Percentiles rank a stretch among this genome's conserved stretches.
These are phyloP conservation scores for Vultur gryphus DNA, from an alignment of 2,797 vertebrate species.

Conservation along the genomic window DNA sequence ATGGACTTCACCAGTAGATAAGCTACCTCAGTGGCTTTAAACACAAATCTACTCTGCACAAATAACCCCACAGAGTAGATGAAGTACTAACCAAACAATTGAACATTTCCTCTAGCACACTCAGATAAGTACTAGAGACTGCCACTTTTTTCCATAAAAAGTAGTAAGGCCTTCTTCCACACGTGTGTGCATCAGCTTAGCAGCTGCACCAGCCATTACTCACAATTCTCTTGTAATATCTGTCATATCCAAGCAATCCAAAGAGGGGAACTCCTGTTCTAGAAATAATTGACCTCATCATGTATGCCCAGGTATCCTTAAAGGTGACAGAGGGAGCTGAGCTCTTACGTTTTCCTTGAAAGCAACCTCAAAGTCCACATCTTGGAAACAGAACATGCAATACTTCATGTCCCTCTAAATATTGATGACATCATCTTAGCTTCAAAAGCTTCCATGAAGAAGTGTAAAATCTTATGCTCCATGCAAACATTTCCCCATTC, in stretches of 20 bases:
- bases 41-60: background rate
- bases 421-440: background rate
- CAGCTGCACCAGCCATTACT: background rate
- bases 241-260: background rate
- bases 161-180: background rate
- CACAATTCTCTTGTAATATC: background rate
- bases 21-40: background rate
- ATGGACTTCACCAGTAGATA: background rate
- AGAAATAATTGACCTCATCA: background rate
- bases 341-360: background rate
- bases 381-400: background rate
- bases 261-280: background rate
- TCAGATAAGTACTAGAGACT: background rate
- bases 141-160: background rate
- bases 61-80: background rate
- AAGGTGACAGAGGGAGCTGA: background rate
- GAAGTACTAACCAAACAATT: background rate
- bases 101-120: background rate
- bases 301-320: background rate
- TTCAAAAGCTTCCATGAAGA: background rate
- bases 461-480: background rate
- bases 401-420: background rate
- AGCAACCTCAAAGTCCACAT: background rate
- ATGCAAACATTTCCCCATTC: background rate
- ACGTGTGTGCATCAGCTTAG: background rate